Base-by-base conservation (phyloP, 2,888 invertebrate species). In the Rutpela maculata region DNA sequence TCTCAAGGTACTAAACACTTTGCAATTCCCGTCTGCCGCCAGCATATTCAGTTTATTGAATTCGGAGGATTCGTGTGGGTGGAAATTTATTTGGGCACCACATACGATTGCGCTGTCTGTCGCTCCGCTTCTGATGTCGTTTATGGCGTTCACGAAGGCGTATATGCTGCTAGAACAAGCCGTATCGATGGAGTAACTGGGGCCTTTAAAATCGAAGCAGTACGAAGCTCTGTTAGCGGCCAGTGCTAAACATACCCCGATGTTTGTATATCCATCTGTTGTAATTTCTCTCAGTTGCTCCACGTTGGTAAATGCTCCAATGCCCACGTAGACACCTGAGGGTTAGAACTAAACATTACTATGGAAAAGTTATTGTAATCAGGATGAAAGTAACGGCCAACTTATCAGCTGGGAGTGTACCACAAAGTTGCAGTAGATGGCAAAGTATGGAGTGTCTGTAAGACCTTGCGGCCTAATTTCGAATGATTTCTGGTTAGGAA, bases 1-100 rank as follows among this genome's bases (percentile, higher is more conserved):
- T 38, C 95, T 95, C 62, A 93, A 92, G 80, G 94, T 94, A 89
- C 98, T 98, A 87, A 99, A 98, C 62, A 96, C 95, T 86, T 97
- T 96, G 89, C 84, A 84, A 62, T 79, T 77, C 31, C 83, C 83
- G 17, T 84, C 80, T 10, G 57, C 17, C 12, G 79, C 56, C n/a
- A 84, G 38, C 67, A 83, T 77, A 59, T 81, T 82, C 1, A 84
- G 69, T 55, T 70, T 74, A n/a, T 71, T 66, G 60, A 85, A 84
- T 68, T 84, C 84, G 2, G 77, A 35, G 11, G 83, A 78, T 26
- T 85, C 84, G 57, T 74, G 77, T 0, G 86, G 85, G 63, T 85
- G 83, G 6, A 83, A 69, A 56, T 79, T 71, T 19, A 82, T 31
- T 10, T 82, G 82, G 5, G 83, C 81, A 10, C 82, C 84, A 69